Evolutionary conservation across 2,888 invertebrate genomes (phyloP), one percentile per base, ranked within the genome.

Genomic region (Drosophila imparisetae): DNA sequence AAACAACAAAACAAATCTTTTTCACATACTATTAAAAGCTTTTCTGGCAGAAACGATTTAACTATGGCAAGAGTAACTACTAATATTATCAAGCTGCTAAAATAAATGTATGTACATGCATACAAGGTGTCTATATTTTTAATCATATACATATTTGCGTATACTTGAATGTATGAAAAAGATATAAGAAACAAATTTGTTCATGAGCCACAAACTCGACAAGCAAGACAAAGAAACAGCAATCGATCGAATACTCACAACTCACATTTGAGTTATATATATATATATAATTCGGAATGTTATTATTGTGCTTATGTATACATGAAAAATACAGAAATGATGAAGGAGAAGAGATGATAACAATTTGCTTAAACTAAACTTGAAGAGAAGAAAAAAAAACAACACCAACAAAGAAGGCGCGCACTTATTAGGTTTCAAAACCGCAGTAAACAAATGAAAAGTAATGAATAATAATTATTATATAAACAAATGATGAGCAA

Each of bases 391-490:
- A 15, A 30, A 36, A 38, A 38, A 50, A 7, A 60, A 40, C 13
- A 10, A 59, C 30, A 48, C 40, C 29, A 40, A 77, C 10, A 65
- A 62, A 49, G 53, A 68, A 67, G 58, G 59, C 42, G 67, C 71
- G 80, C 81, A 75, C 86, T 80, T 75, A 70, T 67, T 80, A 80
- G 90, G 88, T 86, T 86, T 81, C 79, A 80, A 82, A 79, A 83
- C 76, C 86, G 76, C 81, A 80, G 61, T 64, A 66, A 81, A 70
- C 57, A 77, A 72, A 71, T 72, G 75, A 78, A 72, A 69, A 61
- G 52, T 62, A 75, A 66, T 71, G 71, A 67, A 74, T 75, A 70
- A 78, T 80, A 74, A 76, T 72, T 73, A 72, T 83, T 75, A 75
- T 82, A 75, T 83, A 81, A 65, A 77, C 77, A 81, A 78, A 73